These are phyloP conservation scores for Ceraclea dissimilis DNA, from an alignment of 2,888 invertebrate genomes.

Conservation along the genomic window DNA sequence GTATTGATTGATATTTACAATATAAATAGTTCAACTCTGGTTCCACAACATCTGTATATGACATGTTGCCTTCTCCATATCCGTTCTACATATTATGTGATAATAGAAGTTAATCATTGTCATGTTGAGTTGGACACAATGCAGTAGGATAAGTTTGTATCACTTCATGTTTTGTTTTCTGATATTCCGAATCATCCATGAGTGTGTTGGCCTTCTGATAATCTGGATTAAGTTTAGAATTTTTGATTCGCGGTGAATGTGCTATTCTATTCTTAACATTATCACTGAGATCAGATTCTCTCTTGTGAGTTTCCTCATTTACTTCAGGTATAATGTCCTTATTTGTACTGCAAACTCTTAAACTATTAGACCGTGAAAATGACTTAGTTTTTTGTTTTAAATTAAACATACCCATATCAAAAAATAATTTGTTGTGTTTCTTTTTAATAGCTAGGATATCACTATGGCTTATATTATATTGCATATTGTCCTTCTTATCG, in stretches of 20 bases:
- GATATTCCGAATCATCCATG: conserved; percentile 19
- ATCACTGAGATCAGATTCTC: conserved; percentile 19
- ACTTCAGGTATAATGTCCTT: conserved; percentile 10
- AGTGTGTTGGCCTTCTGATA: conserved; percentile 17
- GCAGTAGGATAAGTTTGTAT: conserved; percentile 23
- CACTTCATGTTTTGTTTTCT: conserved; percentile 24
- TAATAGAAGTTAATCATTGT: too few species aligned
- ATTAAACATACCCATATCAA: conserved; percentile 21
- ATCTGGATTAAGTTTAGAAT: conserved; percentile 16
- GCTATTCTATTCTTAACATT: conserved; percentile 24
- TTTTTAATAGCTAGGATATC: conserved; percentile 23
- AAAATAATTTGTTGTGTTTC: conserved; percentile 19
- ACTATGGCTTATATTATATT: conserved; percentile 16
- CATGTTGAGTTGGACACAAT: conserved; percentile 17
- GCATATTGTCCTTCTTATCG: not conserved
- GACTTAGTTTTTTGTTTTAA: conserved; percentile 18
- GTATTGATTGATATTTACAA: too few species aligned
- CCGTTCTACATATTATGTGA: too few species aligned
- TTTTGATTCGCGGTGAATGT: conserved; percentile 23
- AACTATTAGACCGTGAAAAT: conserved; percentile 19
- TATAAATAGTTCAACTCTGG: too few species aligned
- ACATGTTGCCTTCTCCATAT: too few species aligned
- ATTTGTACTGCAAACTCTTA: conserved; percentile 11
- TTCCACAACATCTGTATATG: too few species aligned
- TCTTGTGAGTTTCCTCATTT: not conserved